These are phyloP conservation scores for Schizothorax lantsangensis DNA, from an alignment of 2,797 vertebrate species.

Conservation along the genomic window DNA sequence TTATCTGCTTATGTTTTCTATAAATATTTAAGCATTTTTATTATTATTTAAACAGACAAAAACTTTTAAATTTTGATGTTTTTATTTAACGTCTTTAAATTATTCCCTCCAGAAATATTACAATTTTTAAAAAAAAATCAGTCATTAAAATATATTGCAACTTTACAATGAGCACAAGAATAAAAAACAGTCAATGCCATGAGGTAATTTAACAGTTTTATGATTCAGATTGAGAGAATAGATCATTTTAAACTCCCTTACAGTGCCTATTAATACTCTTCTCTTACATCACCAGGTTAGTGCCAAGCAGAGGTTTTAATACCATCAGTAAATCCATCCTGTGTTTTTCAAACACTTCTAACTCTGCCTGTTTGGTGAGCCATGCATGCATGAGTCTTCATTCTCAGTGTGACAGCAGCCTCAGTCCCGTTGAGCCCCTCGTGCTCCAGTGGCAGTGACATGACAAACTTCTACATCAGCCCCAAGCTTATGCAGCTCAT, in stretches of 20 bases:
- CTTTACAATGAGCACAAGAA: neutral
- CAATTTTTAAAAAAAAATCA: too few species aligned
- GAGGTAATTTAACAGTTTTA: neutral
- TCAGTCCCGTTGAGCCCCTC: conserved; percentile 76
- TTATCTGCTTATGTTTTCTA: neutral
- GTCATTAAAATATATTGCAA: neutral
- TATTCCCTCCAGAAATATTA: neutral
- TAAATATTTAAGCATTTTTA: neutral
- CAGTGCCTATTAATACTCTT: conserved; percentile 17
- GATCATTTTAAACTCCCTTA: neutral
- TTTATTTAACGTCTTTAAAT: conserved; percentile 21
- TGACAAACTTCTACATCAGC: conserved; percentile 95
- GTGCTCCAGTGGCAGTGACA: conserved; percentile 84
- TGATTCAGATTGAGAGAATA: neutral
- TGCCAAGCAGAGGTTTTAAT: conserved; percentile 2
- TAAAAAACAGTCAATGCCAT: neutral
- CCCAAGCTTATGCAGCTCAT: conserved; percentile 87
- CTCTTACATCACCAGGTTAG: neutral
- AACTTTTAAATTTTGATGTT: neutral
- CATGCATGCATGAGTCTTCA: neutral
- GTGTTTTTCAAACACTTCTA: neutral
- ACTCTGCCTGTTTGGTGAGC: neutral
- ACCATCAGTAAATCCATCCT: neutral
- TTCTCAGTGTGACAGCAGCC: conserved; percentile 6
- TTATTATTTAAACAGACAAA: neutral